A percentile compares a stretch with the other conserved stretches of the same genome.
Conservation (phyloP, 2,113 vertebrate species). For the Montifringilla adamsi region DNA sequence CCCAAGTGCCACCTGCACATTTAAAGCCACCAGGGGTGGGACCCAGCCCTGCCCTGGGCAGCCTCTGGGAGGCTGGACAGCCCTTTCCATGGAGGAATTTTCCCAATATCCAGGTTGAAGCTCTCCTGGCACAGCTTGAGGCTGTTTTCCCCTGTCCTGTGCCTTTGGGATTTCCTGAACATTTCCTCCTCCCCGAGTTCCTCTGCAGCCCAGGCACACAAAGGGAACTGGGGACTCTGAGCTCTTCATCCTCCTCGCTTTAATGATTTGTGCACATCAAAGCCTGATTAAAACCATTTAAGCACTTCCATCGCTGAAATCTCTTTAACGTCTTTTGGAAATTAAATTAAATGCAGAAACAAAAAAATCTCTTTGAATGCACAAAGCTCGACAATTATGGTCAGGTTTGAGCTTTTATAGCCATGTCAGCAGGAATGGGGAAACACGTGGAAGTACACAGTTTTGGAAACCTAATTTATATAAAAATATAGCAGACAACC, state of each 20-base stretch:
- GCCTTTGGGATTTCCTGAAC: background rate
- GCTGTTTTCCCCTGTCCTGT: background rate
- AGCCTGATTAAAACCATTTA: conserved; percentile 45
- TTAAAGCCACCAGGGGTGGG: rapidly evolving
- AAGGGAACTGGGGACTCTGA: background rate
- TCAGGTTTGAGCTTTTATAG: background rate
- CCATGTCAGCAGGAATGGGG: rapidly evolving
- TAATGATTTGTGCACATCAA: conserved; percentile 47
- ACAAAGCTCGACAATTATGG: background rate
- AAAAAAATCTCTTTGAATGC: background rate
- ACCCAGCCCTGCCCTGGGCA: background rate
- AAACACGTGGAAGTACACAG: rapidly evolving
- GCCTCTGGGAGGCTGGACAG: background rate
- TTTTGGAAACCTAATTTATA: background rate
- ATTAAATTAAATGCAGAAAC: conserved; percentile 25
- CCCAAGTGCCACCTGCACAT: rapidly evolving
- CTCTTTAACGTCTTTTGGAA: conserved; percentile 26
- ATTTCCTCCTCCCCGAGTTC: background rate
- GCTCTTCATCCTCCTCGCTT: conserved; percentile 31
- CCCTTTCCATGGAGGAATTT: background rate
- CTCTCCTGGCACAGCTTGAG: background rate
- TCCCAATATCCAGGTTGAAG: background rate
- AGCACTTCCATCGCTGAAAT: conserved; percentile 28
- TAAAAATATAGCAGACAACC: background rate
- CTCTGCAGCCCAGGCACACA: background rate